phyloP scores from a whole-genome alignment of 2,113 vertebrate genomes.

The Anarhynchus alexandrinus region DNA sequence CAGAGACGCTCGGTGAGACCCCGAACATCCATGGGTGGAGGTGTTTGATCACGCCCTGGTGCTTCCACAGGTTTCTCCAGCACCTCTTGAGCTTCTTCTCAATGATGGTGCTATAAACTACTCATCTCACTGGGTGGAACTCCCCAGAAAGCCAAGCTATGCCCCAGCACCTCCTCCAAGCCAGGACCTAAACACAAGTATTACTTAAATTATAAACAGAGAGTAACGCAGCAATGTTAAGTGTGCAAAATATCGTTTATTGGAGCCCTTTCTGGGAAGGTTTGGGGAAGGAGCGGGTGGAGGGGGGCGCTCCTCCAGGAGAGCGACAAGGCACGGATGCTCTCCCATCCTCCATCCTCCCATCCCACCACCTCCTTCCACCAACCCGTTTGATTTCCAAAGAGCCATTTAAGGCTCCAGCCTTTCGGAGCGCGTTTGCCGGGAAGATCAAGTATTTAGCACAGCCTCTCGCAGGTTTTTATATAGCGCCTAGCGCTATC shows the following conservation, averaged over 20 bases:
- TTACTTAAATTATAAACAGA: not conserved
- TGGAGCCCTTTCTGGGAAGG: not conserved
- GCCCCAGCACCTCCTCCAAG: not conserved
- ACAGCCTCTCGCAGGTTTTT: slow-evolving; percentile 13
- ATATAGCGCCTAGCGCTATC: not conserved
- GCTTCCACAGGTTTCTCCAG: not conserved
- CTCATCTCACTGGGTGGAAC: not conserved
- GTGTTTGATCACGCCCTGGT: not conserved
- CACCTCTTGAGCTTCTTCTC: not conserved
- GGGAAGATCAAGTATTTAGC: slow-evolving; percentile 33
- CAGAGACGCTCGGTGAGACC: not conserved
- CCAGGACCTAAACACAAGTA: not conserved
- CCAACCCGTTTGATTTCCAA: not conserved
- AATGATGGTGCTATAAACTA: not conserved
- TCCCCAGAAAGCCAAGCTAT: not conserved
- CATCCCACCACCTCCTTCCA: not conserved
- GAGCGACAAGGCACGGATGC: not conserved
- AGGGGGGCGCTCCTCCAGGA: not conserved
- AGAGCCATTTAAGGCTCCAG: slow-evolving; percentile 26
- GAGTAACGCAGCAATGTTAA: not conserved
- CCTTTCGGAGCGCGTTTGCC: not conserved
- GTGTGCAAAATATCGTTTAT: not conserved
- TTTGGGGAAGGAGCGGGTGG: not conserved
- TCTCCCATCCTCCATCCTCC: not conserved
- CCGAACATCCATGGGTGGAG: not conserved